Conservation (phyloP, 2,888 invertebrate genomes). For the Cancer borealis region DNA sequence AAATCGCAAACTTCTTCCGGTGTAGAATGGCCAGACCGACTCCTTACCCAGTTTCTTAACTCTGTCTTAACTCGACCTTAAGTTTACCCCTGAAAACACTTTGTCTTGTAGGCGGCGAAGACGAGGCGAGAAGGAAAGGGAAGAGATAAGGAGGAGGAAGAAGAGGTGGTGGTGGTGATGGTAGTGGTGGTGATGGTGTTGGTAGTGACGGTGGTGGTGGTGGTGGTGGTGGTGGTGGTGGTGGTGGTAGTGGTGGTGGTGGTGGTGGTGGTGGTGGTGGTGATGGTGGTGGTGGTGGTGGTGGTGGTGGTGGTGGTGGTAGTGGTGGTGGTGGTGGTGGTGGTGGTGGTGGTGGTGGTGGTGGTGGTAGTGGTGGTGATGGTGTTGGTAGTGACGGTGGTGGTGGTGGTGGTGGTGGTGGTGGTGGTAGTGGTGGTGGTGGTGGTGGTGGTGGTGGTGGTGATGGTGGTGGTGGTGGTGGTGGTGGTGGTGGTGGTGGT, state of each 20-base stretch:
- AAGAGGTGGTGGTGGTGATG: not conserved
- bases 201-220: not conserved
- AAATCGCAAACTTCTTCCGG: conserved; percentile 9
- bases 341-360: not conserved
- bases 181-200: not conserved
- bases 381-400: too few species aligned
- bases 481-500: too few species aligned
- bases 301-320: not conserved
- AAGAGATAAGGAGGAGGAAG: not conserved
- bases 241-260: not conserved
- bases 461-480: not conserved
- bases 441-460: too few species aligned
- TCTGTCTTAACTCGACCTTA: conserved; percentile 44
- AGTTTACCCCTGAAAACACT: conserved; percentile 55
- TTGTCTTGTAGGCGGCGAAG: conserved; percentile 47
- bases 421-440: too few species aligned
- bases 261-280: not conserved
- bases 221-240: not conserved
- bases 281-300: not conserved
- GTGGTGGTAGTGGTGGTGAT: not conserved
- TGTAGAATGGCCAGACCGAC: not conserved
- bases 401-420: too few species aligned
- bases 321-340: not conserved
- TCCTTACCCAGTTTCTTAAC: conserved; percentile 49
- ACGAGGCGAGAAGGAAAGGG: not conserved